Base-by-base conservation (phyloP, 2,113 vertebrate species). In the Archilochus colubris region DNA sequence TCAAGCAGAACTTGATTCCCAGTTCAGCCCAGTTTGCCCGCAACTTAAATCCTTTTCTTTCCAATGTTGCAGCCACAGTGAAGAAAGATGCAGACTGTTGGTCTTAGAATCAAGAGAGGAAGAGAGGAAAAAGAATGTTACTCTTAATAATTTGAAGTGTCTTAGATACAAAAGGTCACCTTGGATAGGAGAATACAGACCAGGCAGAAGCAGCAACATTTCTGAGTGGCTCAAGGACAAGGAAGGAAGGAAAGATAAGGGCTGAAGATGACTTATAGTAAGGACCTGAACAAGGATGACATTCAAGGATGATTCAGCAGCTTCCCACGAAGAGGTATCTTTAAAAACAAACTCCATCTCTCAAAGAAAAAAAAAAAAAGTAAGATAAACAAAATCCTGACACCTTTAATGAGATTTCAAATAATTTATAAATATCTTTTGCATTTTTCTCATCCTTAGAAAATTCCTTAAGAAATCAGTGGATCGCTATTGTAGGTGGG, bases 381-480 rank as follows among this genome's bases (percentile, higher is more conserved):
- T 23, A 69, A 40, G 12, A 76, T 19, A 62, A 63, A 88, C 6
- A 85, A 91, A 10, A 2, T 9, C 7, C n/a, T 72, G 22, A 79
- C 73, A 12, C 0, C 25, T 84, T 86, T 61, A 1, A 69, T 0
- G 1, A 67, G 54, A 74, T 82, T 89, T 79, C 80, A 28, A 85
- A 73, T 89, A 59, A 85, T 85, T 81, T 89, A 80, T 80, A 66
- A 59, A 93, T 30, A 19, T 40, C 46, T 55, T 87, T 74, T 53
- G 38, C 24, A 36, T 89, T 95, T 94, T 94, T 51, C 38, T 91
- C 30, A 25, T 82, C 78, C 55, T 77, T 85, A 66, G 54, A 82
- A 82, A 69, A 62, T 88, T 94, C 72, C 59, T 67, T 59, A 67
- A 83, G 82, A 82, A 91, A 89, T 80, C 55, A 36, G 55, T 59